A percentile compares a stretch with the other conserved stretches of the same genome.
Evolutionary conservation across 2,797 vertebrate species (phyloP).

Genomic region (Poliocrania exsul): DNA sequence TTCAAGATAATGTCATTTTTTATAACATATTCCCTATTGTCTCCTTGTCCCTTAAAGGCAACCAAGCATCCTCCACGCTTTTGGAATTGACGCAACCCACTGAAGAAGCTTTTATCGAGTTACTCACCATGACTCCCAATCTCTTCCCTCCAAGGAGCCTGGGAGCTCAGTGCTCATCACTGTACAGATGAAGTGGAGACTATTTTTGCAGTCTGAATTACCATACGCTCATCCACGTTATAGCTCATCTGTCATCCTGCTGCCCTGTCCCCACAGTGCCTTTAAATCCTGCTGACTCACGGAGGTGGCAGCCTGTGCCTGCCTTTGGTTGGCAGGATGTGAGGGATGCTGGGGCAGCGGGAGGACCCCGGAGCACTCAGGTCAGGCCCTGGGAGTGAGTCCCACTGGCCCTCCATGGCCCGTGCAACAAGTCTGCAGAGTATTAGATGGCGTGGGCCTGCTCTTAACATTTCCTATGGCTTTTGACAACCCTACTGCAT

Average conservation of each 20-base stretch:
- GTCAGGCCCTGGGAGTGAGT: background rate
- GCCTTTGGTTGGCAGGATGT: background rate
- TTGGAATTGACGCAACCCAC: constrained; percentile 12
- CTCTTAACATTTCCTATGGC: background rate
- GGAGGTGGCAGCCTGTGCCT: rapidly evolving
- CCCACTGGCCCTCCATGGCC: background rate
- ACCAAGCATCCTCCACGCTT: constrained; percentile 5
- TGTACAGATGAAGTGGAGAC: constrained; percentile 5
- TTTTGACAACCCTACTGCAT: background rate
- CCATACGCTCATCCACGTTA: background rate
- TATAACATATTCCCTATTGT: constrained; percentile 45
- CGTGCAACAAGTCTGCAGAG: rapidly evolving
- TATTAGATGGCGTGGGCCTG: rapidly evolving
- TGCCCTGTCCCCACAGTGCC: background rate
- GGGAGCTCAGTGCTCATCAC: background rate
- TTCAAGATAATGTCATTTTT: constrained; percentile 55
- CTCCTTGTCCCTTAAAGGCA: constrained; percentile 52
- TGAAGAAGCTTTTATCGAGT: constrained; percentile 61
- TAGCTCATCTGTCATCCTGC: constrained; percentile 9
- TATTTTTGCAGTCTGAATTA: constrained; percentile 35
- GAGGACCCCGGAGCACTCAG: background rate
- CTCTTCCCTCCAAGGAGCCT: constrained; percentile 51
- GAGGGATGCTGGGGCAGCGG: rapidly evolving
- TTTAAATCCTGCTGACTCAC: constrained; percentile 32
- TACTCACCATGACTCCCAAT: constrained; percentile 61